Conservation (phyloP, 2,113 vertebrate species). For the Scopus umbretta region DNA sequence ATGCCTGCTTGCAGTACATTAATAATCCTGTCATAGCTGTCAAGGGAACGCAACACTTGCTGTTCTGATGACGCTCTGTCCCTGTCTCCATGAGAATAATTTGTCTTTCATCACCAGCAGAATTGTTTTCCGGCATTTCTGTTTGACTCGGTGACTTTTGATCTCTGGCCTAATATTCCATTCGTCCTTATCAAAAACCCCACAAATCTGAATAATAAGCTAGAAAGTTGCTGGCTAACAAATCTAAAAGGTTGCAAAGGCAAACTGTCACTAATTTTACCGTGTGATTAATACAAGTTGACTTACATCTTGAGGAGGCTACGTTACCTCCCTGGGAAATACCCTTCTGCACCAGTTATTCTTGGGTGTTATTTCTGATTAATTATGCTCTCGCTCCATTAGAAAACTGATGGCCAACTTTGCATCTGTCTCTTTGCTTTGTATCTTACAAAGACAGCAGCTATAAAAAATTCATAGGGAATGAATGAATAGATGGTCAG, state of each 20-base stretch:
- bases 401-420: slow-evolving; percentile 43
- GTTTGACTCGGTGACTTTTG: not conserved
- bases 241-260: not conserved
- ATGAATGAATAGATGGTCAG: slow-evolving; percentile 11
- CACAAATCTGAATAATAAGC: not conserved
- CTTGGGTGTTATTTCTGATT: slow-evolving; percentile 66
- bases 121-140: not conserved
- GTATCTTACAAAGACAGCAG: slow-evolving; percentile 26
- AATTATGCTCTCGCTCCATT: slow-evolving; percentile 57
- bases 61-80: not conserved
- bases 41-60: not conserved
- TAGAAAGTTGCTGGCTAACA: not conserved
- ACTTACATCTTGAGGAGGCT: not conserved
- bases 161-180: not conserved
- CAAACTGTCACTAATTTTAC: slow-evolving; percentile 19
- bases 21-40: slow-evolving; percentile 25
- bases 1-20: not conserved
- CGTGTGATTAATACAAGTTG: slow-evolving; percentile 26
- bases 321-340: slow-evolving; percentile 54
- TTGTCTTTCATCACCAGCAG: not conserved
- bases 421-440: slow-evolving; percentile 39
- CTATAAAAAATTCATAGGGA: slow-evolving; percentile 37
- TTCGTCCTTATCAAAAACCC: not conserved
- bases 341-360: slow-evolving; percentile 50
- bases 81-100: slow-evolving; percentile 11